phyloP scores from a whole-genome alignment of 2,113 vertebrate species.

The Anser cygnoides region DNA sequence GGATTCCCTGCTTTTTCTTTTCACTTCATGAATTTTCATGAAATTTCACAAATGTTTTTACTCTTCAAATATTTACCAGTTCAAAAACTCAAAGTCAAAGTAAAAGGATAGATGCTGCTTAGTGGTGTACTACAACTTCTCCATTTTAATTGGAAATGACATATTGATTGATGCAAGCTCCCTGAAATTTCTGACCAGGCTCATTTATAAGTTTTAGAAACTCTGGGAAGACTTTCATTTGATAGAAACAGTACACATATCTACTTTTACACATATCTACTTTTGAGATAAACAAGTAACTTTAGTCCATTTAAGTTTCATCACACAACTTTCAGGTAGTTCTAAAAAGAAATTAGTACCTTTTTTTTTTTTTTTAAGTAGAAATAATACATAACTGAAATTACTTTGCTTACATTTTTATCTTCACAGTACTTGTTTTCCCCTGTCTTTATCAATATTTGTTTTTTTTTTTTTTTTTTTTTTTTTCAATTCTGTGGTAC shows the following conservation, averaged over 20 bases:
- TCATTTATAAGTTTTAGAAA: background rate
- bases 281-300: background rate
- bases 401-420: background rate
- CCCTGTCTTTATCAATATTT: background rate
- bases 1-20: background rate
- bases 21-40: background rate
- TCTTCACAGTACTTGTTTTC: background rate
- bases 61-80: background rate
- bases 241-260: fast-evolving
- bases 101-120: background rate
- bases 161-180: background rate
- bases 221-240: background rate
- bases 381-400: background rate
- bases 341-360: background rate
- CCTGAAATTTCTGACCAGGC: background rate
- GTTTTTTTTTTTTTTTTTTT: background rate
- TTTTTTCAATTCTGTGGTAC: background rate
- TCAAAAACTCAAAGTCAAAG: background rate
- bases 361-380: background rate
- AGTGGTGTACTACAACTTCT: background rate
- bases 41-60: background rate
- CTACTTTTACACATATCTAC: fast-evolving
- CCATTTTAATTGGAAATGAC: background rate
- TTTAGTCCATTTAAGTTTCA: background rate
- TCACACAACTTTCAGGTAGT: background rate